phyloP scores from a whole-genome alignment of 2,113 vertebrate species.

The Rattus norvegicus region GRCr8 NC_086027.1:84190001-84190500 shows the following conservation, averaged over 20 bases:
- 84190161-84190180: slow-evolving; percentile 65
- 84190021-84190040: neutral
- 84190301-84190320: neutral
- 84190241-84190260: slow-evolving; percentile 96
- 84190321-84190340: neutral
- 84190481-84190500: slow-evolving; percentile 97
- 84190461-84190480: neutral
- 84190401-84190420: neutral
- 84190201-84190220: slow-evolving; percentile 99
- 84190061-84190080: neutral
- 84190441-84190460: neutral
- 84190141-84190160: neutral
- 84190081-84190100: neutral
- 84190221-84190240: slow-evolving; percentile 96
- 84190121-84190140: slow-evolving; percentile 69
- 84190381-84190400: neutral
- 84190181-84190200: slow-evolving; percentile 97
- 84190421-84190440: neutral
- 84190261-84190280: neutral
- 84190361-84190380: neutral
- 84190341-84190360: neutral
- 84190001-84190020: neutral
- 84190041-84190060: neutral
- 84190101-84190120: slow-evolving; percentile 19
- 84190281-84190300: neutral